phyloP scores from a whole-genome alignment of 1,140 invertebrate species.

The Hyles euphorbiae region DNA sequence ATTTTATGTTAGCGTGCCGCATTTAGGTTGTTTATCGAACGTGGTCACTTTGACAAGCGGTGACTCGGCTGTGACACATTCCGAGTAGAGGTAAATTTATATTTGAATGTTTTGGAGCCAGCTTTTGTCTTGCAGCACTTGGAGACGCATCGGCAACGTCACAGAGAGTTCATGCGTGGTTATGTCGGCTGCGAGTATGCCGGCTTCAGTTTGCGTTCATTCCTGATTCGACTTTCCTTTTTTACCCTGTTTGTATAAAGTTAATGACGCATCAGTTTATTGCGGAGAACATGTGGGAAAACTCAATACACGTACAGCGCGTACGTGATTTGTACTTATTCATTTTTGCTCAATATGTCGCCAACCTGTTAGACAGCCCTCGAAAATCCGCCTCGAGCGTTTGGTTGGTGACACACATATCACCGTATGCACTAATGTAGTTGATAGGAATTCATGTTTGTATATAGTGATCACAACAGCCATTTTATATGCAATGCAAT shows the following conservation, averaged over 20 bases:
- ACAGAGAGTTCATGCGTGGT: not conserved
- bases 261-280: constrained; percentile 35
- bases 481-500: too few species aligned
- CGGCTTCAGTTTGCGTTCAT: not conserved
- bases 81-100: constrained; percentile 41
- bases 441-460: too few species aligned
- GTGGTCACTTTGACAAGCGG: constrained; percentile 62
- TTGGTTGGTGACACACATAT: too few species aligned
- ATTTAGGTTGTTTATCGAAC: constrained; percentile 62
- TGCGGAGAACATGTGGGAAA: constrained; percentile 28
- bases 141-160: too few species aligned
- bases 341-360: not conserved
- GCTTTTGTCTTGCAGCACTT: too few species aligned
- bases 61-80: constrained; percentile 49
- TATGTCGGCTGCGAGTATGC: not conserved
- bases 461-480: too few species aligned
- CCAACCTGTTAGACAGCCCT: constrained; percentile 2
- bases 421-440: too few species aligned
- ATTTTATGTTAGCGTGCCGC: constrained; percentile 32
- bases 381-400: too few species aligned
- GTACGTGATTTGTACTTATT: not conserved
- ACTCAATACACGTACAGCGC: not conserved
- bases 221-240: constrained; percentile 19
- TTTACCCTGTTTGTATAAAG: constrained; percentile 24
- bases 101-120: constrained; percentile 24